These are phyloP conservation scores for Vulpes ferrilata DNA, from an alignment of 2,113 vertebrate species.

Conservation along the genomic window DNA sequence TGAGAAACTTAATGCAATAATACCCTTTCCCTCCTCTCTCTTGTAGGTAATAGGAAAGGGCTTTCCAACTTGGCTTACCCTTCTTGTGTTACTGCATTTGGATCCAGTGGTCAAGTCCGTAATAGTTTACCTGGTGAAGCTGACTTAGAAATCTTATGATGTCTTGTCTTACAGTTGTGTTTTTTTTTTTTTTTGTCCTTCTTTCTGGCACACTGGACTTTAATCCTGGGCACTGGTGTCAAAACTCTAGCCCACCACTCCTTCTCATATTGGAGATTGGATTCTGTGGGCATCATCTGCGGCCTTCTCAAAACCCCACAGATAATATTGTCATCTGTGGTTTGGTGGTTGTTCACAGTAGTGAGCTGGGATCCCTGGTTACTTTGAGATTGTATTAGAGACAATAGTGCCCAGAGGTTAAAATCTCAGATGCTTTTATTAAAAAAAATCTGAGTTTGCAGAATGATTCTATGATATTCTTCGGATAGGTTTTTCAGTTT, in stretches of 20 bases:
- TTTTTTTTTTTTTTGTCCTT: neutral
- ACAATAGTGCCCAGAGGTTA: neutral
- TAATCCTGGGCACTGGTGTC: neutral
- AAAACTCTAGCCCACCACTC: neutral
- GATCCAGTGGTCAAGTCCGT: neutral
- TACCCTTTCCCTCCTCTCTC: neutral
- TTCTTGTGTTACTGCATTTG: neutral
- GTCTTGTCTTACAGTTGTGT: neutral
- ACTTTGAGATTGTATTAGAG: neutral
- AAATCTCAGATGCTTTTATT: neutral
- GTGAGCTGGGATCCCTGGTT: neutral
- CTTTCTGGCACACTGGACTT: neutral
- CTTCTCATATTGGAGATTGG: neutral
- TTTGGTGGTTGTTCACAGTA: neutral
- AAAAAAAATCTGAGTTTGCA: neutral
- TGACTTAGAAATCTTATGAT: neutral
- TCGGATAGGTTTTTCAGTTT: neutral
- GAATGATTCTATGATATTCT: neutral
- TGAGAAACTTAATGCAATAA: neutral
- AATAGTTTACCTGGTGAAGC: neutral
- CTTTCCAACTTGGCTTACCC: neutral
- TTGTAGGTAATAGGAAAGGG: neutral
- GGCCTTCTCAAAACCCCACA: neutral
- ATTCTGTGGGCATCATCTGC: neutral
- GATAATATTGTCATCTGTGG: neutral